These are phyloP conservation scores for Scyliorhinus canicula DNA, from an alignment of 2,797 vertebrate species.

Conservation along the genomic window DNA sequence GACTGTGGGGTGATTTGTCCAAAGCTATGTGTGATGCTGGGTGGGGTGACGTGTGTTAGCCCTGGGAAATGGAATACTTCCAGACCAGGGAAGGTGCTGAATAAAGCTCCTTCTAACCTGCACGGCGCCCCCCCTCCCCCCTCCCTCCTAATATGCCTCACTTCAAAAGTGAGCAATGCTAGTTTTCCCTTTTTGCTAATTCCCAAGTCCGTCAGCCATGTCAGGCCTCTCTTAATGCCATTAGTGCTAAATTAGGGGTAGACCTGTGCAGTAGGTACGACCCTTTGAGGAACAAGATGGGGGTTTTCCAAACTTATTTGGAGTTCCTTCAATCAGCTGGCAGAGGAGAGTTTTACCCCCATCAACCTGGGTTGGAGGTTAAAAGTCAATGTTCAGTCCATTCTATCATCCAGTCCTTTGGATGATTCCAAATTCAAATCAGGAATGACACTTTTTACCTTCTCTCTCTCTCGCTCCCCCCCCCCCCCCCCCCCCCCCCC, in stretches of 20 bases:
- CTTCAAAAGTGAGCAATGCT: background rate
- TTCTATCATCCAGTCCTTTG: background rate
- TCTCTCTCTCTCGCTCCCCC: background rate
- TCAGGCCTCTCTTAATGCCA: background rate
- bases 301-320: background rate
- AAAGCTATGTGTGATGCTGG: background rate
- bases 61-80: background rate
- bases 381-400: background rate
- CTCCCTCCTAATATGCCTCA: background rate
- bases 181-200: background rate
- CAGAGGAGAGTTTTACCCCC: background rate
- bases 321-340: background rate
- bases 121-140: too few relatives aligned
- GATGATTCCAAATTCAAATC: background rate
- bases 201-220: background rate
- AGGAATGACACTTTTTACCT: background rate
- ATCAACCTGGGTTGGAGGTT: background rate
- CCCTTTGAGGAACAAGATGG: background rate
- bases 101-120: background rate
- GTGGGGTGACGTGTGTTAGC: background rate
- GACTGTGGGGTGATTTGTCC: background rate
- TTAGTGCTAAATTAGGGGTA: background rate
- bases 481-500: too few relatives aligned
- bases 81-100: background rate
- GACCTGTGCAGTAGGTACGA: background rate